A percentile compares a stretch with the other conserved stretches of the same genome.
Conservation (phyloP, 2,113 vertebrate species). For the Mesembrinibis cayennensis region DNA sequence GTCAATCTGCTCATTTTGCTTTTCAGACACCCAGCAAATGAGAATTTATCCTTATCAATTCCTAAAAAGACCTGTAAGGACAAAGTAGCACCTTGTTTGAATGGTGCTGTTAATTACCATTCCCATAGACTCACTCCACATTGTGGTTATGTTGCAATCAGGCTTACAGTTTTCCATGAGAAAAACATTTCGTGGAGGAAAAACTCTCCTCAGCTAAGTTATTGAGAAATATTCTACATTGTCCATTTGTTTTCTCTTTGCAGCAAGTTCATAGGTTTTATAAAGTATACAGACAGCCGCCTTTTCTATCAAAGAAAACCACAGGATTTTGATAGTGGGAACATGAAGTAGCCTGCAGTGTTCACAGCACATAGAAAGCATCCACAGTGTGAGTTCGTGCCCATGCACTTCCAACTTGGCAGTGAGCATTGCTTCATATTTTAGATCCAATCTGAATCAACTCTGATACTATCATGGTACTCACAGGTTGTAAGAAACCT, state of each 20-base stretch:
- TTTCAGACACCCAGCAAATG: neutral
- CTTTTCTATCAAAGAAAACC: neutral
- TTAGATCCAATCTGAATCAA: neutral
- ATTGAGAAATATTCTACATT: neutral
- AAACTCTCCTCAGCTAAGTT: neutral
- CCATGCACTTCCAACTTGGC: neutral
- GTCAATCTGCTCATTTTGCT: neutral
- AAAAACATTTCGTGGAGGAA: neutral
- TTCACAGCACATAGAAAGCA: neutral
- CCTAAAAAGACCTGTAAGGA: neutral
- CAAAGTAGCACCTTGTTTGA: neutral
- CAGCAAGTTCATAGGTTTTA: neutral
- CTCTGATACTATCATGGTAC: accelerated
- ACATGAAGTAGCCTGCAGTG: neutral
- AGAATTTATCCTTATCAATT: neutral
- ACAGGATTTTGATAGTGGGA: neutral
- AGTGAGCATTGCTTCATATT: neutral
- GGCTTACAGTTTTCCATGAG: neutral
- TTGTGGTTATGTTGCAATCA: neutral
- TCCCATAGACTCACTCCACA: accelerated
- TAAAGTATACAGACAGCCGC: neutral
- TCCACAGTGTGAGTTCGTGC: neutral
- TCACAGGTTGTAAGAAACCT: neutral
- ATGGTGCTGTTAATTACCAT: neutral
- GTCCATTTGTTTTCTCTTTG: neutral